Percentiles rank a stretch among this genome's conserved stretches.
Conservation (phyloP, 2,888 invertebrate species). For the Cylindroiulus punctatus region DNA sequence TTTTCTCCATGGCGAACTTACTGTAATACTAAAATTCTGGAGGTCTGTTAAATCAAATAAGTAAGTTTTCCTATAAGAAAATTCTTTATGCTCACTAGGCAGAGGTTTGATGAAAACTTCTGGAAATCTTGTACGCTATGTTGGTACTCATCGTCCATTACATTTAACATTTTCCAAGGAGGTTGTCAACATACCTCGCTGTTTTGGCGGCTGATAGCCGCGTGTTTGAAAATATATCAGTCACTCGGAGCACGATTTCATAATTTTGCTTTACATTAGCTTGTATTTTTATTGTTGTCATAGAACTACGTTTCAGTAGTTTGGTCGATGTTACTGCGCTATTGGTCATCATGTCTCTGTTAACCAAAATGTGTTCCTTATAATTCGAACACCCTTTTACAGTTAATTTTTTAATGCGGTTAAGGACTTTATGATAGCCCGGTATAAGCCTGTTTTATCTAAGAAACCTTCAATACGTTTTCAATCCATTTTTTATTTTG, state of each 20-base stretch:
- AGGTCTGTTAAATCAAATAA: no score
- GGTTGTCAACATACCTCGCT: conserved; percentile 19
- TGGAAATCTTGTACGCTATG: neutral
- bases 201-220: conserved; percentile 20
- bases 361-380: no score
- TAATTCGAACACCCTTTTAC: no score
- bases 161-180: conserved; percentile 25
- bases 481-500: no score
- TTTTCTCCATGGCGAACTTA: no score
- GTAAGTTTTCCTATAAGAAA: no score
- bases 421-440: no score
- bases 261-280: neutral
- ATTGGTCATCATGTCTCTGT: neutral
- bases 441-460: no score
- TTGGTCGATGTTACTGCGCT: neutral
- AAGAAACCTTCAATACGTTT: no score
- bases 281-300: neutral
- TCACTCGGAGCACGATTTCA: neutral
- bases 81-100: neutral
- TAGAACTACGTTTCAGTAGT: neutral
- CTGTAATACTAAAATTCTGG: no score
- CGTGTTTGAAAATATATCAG: conserved; percentile 19
- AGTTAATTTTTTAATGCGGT: no score
- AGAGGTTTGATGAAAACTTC: neutral
- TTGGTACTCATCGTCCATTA: conserved; percentile 26